phyloP scores from a whole-genome alignment of 2,888 invertebrate genomes.

The Sphaeridia pumilis region DNA sequence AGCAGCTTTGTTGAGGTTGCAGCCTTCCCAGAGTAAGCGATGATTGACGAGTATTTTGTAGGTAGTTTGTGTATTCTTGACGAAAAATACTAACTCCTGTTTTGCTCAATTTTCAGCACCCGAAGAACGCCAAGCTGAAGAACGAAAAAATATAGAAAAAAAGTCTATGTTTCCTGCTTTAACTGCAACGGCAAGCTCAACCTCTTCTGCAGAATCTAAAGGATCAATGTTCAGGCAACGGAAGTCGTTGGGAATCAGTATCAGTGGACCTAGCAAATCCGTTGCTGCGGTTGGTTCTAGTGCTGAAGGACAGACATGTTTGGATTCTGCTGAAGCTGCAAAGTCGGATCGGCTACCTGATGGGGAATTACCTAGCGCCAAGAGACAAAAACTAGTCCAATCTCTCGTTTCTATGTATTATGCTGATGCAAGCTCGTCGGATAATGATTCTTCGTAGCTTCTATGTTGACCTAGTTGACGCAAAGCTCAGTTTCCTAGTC shows the following conservation, averaged over 20 bases:
- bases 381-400: background rate
- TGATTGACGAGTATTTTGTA: too few species aligned
- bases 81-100: too few species aligned
- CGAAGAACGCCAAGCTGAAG: slow-evolving; percentile 32
- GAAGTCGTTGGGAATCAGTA: slow-evolving; percentile 15
- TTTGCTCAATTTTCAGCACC: slow-evolving; percentile 27
- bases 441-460: background rate
- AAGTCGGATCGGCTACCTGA: too few species aligned
- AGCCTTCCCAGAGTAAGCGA: slow-evolving; percentile 47
- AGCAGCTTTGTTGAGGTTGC: slow-evolving; percentile 61
- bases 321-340: too few species aligned
- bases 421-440: background rate
- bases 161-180: slow-evolving; percentile 28
- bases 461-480: background rate
- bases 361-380: background rate
- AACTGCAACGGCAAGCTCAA: too few species aligned
- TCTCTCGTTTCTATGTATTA: background rate
- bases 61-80: too few species aligned
- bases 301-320: too few species aligned
- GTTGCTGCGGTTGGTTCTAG: too few species aligned
- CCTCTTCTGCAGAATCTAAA: background rate
- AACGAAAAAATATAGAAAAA: slow-evolving; percentile 28
- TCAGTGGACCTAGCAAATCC: background rate
- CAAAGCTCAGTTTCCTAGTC: too few species aligned
- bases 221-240: slow-evolving; percentile 15